A percentile compares a stretch with the other conserved stretches of the same genome.
Evolutionary conservation across 2,113 vertebrate species (phyloP).

Genomic region (Speoplatyrhinus poulsoni): DNA sequence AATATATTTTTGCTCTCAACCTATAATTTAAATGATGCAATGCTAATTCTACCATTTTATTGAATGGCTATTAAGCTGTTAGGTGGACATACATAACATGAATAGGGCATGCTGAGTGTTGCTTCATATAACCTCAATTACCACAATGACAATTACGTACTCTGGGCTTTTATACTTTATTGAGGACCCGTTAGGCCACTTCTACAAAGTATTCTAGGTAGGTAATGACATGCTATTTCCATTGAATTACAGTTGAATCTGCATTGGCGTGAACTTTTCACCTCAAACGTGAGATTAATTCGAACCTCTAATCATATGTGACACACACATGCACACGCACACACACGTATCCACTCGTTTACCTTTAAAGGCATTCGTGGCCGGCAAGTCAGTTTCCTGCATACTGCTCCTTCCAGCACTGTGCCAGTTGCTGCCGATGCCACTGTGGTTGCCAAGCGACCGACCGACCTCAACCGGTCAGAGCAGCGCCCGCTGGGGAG

Average conservation of each 20-base stretch:
- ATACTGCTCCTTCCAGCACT: conserved; percentile 88
- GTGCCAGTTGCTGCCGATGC: conserved; percentile 69
- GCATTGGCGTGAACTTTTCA: conserved; percentile 22
- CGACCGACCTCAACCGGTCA: conserved; percentile 81
- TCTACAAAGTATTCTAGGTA: conserved; percentile 19
- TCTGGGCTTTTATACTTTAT: conserved; percentile 40
- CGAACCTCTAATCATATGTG: neutral
- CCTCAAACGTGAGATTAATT: conserved; percentile 10
- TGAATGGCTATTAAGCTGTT: neutral
- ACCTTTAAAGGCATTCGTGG: conserved; percentile 97
- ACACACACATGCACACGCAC: neutral
- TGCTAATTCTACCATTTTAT: neutral
- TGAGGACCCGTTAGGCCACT: conserved; percentile 26
- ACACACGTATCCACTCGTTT: conserved; percentile 27
- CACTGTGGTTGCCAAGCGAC: conserved; percentile 60
- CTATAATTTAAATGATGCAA: neutral
- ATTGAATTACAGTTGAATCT: conserved; percentile 7
- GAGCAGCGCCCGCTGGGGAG: conserved; percentile 58
- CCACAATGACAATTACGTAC: conserved; percentile 29
- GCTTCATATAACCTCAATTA: conserved; percentile 21
- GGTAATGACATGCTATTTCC: conserved; percentile 12
- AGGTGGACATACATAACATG: conserved; percentile 1
- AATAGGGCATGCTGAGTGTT: neutral
- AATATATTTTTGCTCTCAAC: neutral
- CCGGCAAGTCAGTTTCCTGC: conserved; percentile 96